Base-by-base conservation (phyloP, 2,888 invertebrate genomes). In the Metellina segmentata region DNA sequence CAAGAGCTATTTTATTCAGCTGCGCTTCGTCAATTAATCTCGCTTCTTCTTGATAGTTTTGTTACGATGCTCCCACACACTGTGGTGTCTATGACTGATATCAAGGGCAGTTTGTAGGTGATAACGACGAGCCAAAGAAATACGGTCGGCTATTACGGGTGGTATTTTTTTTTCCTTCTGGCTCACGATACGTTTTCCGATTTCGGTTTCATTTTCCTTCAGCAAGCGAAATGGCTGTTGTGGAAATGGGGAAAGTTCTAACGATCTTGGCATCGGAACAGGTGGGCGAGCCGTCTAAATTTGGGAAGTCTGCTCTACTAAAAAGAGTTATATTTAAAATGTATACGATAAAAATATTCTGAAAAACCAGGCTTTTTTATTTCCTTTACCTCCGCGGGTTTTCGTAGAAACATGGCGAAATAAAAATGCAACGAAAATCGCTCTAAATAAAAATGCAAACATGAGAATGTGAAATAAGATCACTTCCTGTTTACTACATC, bases 91-190 rank as follows among this genome's bases (percentile, higher is more conserved):
- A 83, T 89, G 89, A 89, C 89, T 85, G 89, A 52, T 72, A 78
- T 85, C 83, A 89, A 89, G 83, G 89, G 69, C 88, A 74, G 61
- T 88, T 88, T 72, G 81, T 88, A 88, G 82, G 89, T 83, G 89
- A 71, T 74, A 88, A 88, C 88, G 81, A 81, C 71, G 51, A 78
- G 75, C 53, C 48, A 13, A 83, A 69, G 86, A 75, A 53, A 75
- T 85, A 74, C 75, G 78, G 78, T 51, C 11, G 77, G 16, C 69
- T 7, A 19, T 74, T 20, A 20, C 52, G 20, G 8, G 77, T 16
- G 52, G 34, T 34, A 20, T 75, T 85, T 85, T 85, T 19, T 75
- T 85, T 85, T 85, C 11, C 52, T 48, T 48, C 9, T 7, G n/a
- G 53, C 48, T 69, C 49, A 69, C 69, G 61, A 61, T 70, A 5